These are phyloP conservation scores for Idaea straminata DNA, from an alignment of 2,888 invertebrate genomes.

Conservation along the genomic window DNA sequence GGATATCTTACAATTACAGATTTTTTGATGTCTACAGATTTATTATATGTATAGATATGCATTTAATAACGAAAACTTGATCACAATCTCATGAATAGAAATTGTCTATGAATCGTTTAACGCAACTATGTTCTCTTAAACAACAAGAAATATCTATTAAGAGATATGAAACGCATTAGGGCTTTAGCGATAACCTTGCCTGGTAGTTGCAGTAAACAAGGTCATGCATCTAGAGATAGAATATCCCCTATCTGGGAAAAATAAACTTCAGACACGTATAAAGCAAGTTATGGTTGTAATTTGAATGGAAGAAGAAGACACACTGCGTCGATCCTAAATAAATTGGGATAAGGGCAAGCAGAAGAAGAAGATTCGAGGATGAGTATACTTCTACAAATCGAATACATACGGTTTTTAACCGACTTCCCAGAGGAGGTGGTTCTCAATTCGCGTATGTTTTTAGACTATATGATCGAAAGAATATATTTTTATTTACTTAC, in stretches of 20 bases:
- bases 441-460: too few relatives aligned
- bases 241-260: constrained; percentile 20
- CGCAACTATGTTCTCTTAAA: constrained; percentile 9
- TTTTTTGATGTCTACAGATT: too few relatives aligned
- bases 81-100: background rate
- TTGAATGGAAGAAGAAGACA: background rate
- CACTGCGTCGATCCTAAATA: too few relatives aligned
- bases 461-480: too few relatives aligned
- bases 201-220: constrained; percentile 55
- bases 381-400: too few relatives aligned
- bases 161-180: constrained; percentile 49
- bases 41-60: too few relatives aligned
- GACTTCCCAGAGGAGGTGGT: too few relatives aligned
- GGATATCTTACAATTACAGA: too few relatives aligned
- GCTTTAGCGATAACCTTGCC: constrained; percentile 59
- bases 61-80: background rate
- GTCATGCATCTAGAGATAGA: constrained; percentile 37
- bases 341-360: too few relatives aligned
- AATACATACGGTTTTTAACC: too few relatives aligned
- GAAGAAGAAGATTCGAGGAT: too few relatives aligned
- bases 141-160: constrained; percentile 25
- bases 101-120: constrained; percentile 1
- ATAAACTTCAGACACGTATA: background rate
- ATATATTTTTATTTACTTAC: too few relatives aligned
- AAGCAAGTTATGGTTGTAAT: background rate